Evolutionary conservation across 2,113 vertebrate genomes (phyloP).

Genomic region (Scortum barcoo): DNA sequence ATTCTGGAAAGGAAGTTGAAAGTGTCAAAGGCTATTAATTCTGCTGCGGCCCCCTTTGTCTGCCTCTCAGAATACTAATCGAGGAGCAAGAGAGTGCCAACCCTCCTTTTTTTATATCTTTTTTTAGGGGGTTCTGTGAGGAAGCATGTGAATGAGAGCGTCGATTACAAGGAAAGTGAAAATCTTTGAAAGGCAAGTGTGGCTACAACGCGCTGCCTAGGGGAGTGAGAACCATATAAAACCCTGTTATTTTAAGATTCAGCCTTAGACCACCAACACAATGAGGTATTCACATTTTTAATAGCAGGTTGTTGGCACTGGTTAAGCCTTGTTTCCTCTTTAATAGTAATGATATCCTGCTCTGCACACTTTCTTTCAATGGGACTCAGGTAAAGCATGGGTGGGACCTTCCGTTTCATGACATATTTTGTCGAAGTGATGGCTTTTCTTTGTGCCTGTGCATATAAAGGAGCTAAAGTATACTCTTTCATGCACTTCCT

Average conservation of each 20-base stretch:
- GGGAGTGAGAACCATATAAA: conserved; percentile 71
- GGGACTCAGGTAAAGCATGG: conserved; percentile 82
- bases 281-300: conserved; percentile 81
- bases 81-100: conserved; percentile 53
- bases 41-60: conserved; percentile 71
- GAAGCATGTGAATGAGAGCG: conserved; percentile 58
- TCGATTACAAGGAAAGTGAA: conserved; percentile 69
- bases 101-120: conserved; percentile 55
- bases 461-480: conserved; percentile 77
- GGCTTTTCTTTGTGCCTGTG: conserved; percentile 82
- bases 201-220: conserved; percentile 55
- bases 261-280: conserved; percentile 82
- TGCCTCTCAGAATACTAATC: conserved; percentile 74
- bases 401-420: conserved; percentile 85
- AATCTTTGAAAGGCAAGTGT: conserved; percentile 73
- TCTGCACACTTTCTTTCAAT: conserved; percentile 80
- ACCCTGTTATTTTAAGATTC: conserved; percentile 80
- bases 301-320: conserved; percentile 82
- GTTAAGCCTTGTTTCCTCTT: conserved; percentile 84
- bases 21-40: conserved; percentile 80
- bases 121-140: conserved; percentile 50
- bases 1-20: conserved; percentile 76
- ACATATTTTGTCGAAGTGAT: conserved; percentile 81
- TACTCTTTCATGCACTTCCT: conserved; percentile 80
- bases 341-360: conserved; percentile 84